These are phyloP conservation scores for Coccyzus lansbergi DNA, from an alignment of 2,797 vertebrate genomes.

Conservation along the genomic window DNA sequence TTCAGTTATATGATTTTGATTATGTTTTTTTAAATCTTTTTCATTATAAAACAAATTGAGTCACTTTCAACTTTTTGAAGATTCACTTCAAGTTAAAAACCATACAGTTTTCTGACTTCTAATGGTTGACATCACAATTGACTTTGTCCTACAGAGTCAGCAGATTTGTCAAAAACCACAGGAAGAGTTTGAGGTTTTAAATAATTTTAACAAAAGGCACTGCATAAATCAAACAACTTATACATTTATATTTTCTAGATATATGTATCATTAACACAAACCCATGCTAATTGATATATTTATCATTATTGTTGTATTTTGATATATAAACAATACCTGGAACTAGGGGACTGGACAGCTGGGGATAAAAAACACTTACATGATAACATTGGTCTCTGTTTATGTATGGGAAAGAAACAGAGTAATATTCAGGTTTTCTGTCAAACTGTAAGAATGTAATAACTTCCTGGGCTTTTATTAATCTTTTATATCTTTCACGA, in stretches of 20 bases:
- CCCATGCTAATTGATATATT: not conserved
- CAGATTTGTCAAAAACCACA: not conserved
- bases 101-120: not conserved
- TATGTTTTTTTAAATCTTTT: not conserved
- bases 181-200: not conserved
- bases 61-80: not conserved
- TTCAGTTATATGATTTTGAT: not conserved
- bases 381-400: not conserved
- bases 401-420: slow-evolving; percentile 3
- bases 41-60: not conserved
- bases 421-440: slow-evolving; percentile 50
- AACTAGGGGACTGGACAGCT: not conserved
- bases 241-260: not conserved
- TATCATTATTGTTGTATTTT: not conserved
- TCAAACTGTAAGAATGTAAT: slow-evolving; percentile 48
- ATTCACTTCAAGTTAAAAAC: not conserved
- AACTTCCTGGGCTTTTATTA: slow-evolving; percentile 68
- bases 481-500: slow-evolving; percentile 70
- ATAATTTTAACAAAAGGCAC: not conserved
- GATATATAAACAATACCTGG: not conserved
- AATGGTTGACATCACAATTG: not conserved
- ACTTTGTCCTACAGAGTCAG: not conserved
- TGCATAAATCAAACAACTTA: not conserved
- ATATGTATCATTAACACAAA: not conserved
- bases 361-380: not conserved